Base-by-base conservation (phyloP, 2,888 invertebrate species). In the Dyspetes luteomarginatus region DNA sequence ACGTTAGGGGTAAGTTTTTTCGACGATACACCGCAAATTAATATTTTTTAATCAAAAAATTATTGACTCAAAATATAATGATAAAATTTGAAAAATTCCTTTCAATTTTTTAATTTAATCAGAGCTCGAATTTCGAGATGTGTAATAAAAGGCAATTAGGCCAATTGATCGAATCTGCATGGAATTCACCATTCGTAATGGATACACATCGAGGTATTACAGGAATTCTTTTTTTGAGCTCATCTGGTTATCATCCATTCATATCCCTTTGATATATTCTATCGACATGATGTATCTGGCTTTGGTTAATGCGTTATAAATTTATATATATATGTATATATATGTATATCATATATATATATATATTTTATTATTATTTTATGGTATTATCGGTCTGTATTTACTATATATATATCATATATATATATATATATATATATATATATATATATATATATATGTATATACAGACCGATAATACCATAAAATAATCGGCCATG, bases 401-500 rank as follows among this genome's bases (percentile, higher is more conserved):
- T 43, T 41, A 52, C 64, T 36, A 36, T 36, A 36, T 12, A 12
- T 36, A 12, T 36, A 12, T 9, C n/a, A 36, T 36, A 36, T n/a
- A n/a, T n/a, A n/a, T n/a, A n/a, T n/a, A n/a, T n/a, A n/a, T n/a
- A n/a, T n/a, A n/a, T n/a, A n/a, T n/a, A n/a, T n/a, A n/a, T n/a
- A n/a, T n/a, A n/a, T n/a, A n/a, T 36, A 36, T 36, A 9, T 12
- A 36, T 12, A 36, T 12, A 12, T 36, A 36, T 36, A 36, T n/a
- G 64, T 52, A 41, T 55, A 28, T 22, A 24, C 62, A 52, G 19
- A 24, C 1, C 50, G 77, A 67, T 69, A 65, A 69, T 58, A 50
- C 50, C 67, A 78, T n/a, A n/a, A n/a, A n/a, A n/a, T n/a, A 78
- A 64, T 74, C 9, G 65, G 17, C 58, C 56, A 55, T 28, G 26